Conservation (phyloP, 2,888 invertebrate genomes). For the Cheilosia scutellata region DNA sequence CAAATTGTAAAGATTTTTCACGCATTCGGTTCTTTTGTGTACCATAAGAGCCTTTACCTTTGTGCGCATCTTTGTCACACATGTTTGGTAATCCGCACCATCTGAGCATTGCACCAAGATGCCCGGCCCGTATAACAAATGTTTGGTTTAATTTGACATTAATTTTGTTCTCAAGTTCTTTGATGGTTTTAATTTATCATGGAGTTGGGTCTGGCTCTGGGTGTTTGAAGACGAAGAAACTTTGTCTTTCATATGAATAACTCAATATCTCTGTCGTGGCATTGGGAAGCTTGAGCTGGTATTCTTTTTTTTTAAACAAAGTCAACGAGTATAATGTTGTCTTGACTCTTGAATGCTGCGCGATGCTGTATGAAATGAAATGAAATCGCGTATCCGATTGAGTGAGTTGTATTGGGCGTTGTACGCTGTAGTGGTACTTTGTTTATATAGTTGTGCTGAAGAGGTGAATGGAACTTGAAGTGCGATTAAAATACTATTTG, state of each 20-base stretch:
- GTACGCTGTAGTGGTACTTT: conserved; percentile 33
- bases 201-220: conserved; percentile 8
- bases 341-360: too few relatives aligned
- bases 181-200: conserved; percentile 49
- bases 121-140: conserved; percentile 37
- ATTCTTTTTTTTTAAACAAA: conserved; percentile 6
- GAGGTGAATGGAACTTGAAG: background rate
- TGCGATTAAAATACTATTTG: background rate
- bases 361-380: background rate
- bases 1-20: conserved; percentile 63
- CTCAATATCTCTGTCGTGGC: conserved; percentile 22
- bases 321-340: too few relatives aligned
- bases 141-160: conserved; percentile 61
- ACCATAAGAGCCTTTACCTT: conserved; percentile 21
- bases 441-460: background rate
- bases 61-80: conserved; percentile 52
- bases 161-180: conserved; percentile 56
- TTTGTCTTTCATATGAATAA: conserved; percentile 2
- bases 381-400: conserved; percentile 18
- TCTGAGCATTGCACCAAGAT: conserved; percentile 8
- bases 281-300: background rate
- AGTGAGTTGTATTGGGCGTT: conserved; percentile 38
- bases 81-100: conserved; percentile 49
- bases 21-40: conserved; percentile 49
- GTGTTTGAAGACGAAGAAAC: background rate